These are phyloP conservation scores for Parotocinclus haroldoi DNA, from an alignment of 2,797 vertebrate species.

Conservation along the genomic window DNA sequence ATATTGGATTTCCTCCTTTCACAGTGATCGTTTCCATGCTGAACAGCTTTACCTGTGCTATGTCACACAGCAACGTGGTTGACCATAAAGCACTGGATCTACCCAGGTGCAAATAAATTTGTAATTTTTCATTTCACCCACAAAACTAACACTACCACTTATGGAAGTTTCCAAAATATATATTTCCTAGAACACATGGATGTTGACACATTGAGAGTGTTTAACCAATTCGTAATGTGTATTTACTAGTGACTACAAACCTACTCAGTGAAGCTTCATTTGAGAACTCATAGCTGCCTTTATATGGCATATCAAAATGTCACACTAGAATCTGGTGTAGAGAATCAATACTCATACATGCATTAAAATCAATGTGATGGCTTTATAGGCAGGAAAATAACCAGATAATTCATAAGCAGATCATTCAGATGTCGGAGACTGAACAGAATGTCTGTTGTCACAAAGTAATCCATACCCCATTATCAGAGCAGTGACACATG, in stretches of 20 bases:
- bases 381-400: too few species aligned
- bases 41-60: conserved; percentile 71
- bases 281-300: too few species aligned
- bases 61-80: conserved; percentile 62
- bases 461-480: conserved; percentile 21
- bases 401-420: too few species aligned
- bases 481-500: conserved; percentile 11
- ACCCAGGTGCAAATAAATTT: conserved; percentile 32
- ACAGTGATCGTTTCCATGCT: conserved; percentile 74
- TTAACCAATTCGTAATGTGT: too few species aligned
- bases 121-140: conserved; percentile 58
- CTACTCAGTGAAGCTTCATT: too few species aligned
- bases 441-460: conserved; percentile 20
- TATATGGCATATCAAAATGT: too few species aligned
- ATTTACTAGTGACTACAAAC: too few species aligned
- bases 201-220: too few species aligned
- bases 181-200: too few species aligned
- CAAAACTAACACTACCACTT: conserved; percentile 12
- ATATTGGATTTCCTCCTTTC: conserved; percentile 74
- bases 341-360: too few species aligned
- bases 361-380: too few species aligned
- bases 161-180: not conserved
- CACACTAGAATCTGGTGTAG: too few species aligned
- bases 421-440: conserved; percentile 10
- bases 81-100: conserved; percentile 45